Evolutionary conservation across 2,888 invertebrate species (phyloP), one percentile per base, ranked within the genome.

Genomic region (Acrobeloides nanus): DNA sequence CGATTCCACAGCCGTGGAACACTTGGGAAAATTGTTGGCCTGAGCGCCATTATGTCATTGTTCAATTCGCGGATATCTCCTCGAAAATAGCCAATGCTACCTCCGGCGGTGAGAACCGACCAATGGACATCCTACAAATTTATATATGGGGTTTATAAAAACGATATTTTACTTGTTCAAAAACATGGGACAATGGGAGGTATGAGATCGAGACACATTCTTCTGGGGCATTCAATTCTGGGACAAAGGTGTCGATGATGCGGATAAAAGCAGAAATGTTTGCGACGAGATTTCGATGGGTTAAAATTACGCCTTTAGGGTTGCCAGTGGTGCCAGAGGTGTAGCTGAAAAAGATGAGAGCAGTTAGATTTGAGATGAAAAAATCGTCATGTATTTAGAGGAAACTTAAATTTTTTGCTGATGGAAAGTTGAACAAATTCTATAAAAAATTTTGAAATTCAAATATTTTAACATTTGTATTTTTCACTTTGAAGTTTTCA

Each of bases 121-220:
- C 66, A 68, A 39, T 72, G 68, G 1, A 56, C 56, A 24, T n/a
- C n/a, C n/a, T n/a, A n/a, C n/a, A n/a, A n/a, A n/a, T n/a, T n/a
- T n/a, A n/a, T n/a, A n/a, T n/a, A n/a, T n/a, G n/a, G n/a, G n/a
- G n/a, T n/a, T n/a, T n/a, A n/a, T n/a, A n/a, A n/a, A n/a, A n/a
- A n/a, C n/a, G n/a, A n/a, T n/a, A n/a, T n/a, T 35, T 12, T 35
- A 50, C 53, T 46, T 93, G 82, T 78, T 95, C 95, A 70, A 93
- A 82, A 89, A 93, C 92, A 77, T 95, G 95, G 8, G 95, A 92
- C 65, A 97, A 79, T 1, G 95, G 95, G 63, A 97, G 80, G 77
- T 92, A 97, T 57, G 92, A 92, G 72, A 95, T 83, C 84, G 61
- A 35, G 5, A 46, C 27, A n/a, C n/a, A n/a, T 10, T 63, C 51